Evolutionary conservation across 2,888 invertebrate species (phyloP), one percentile per base, ranked within the genome.

Genomic region (Drosophila helvetica): DNA sequence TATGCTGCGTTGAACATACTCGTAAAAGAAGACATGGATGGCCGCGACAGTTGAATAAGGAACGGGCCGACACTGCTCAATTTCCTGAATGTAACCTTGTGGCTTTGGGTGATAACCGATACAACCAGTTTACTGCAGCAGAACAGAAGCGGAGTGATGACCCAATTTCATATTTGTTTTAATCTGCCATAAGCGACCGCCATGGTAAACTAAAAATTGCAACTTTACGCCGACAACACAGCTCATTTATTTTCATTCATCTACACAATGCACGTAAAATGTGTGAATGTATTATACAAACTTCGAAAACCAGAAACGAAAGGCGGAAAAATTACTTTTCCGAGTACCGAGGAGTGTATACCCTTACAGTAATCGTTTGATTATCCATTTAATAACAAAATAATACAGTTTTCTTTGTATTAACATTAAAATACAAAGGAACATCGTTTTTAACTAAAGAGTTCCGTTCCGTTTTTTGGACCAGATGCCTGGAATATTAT

Each of bases 1-100:
- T 53, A 65, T 64, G 45, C 48, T 62, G 60, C 22, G 64, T 43
- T 55, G 51, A 47, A 43, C 51, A 48, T 52, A 63, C 27, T 54
- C 19, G 45, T 17, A 47, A n/a, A 54, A 12, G 25, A n/a, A 46
- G 33, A 22, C 9, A 17, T 45, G 48, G 38, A 27, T 27, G 15
- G 27, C 27, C 27, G 22, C 10, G 27, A 12, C 27, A 22, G 55
- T 30, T 43, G 9, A 59, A 38, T 43, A 45, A 22, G 17, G 17
- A 22, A 17, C 30, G 25, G 61, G 50, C 48, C 17, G 42, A 2
- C 38, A 9, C 5, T 19, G 38, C 18, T 17, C 19, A 51, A 22
- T 25, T 38, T 19, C 19, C 18, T 7, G 22, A 15, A n/a, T 18
- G 10, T 63, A 48, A 62, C 30, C 17, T 22, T 58, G 38, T 27